Conservation (phyloP, 2,888 invertebrate genomes). For the Belgica antarctica region DNA sequence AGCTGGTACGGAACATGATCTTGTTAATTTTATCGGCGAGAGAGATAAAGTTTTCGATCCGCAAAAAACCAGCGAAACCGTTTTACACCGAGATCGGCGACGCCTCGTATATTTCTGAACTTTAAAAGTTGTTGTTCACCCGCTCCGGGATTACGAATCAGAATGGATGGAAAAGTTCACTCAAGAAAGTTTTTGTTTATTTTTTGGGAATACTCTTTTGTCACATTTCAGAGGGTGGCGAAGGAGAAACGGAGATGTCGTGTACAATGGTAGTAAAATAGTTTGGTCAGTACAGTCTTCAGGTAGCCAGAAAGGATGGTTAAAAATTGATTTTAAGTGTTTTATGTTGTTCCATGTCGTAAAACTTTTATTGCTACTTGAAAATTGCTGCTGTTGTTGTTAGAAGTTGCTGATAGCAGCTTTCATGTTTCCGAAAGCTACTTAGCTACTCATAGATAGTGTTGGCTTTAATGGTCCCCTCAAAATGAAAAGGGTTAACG, state of each 20-base stretch:
- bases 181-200: slow-evolving; percentile 9
- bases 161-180: background rate
- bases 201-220: slow-evolving; percentile 6
- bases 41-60: background rate
- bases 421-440: too few species aligned
- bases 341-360: too few species aligned
- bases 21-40: slow-evolving; percentile 13
- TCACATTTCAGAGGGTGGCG: background rate
- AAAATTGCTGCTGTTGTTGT: too few species aligned
- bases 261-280: background rate
- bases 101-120: slow-evolving; percentile 34
- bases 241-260: background rate
- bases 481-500: too few species aligned
- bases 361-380: too few species aligned
- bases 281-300: background rate
- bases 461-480: too few species aligned
- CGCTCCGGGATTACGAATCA: background rate
- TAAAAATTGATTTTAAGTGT: too few species aligned
- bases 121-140: slow-evolving; percentile 1
- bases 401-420: too few species aligned
- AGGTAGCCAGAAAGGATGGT: too few species aligned
- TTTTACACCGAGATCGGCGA: slow-evolving; percentile 33
- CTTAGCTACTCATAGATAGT: too few species aligned
- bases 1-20: background rate
- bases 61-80: background rate